Evolutionary conservation across 2,113 vertebrate genomes (phyloP).

Genomic region (Mormyrus lacerda): DNA sequence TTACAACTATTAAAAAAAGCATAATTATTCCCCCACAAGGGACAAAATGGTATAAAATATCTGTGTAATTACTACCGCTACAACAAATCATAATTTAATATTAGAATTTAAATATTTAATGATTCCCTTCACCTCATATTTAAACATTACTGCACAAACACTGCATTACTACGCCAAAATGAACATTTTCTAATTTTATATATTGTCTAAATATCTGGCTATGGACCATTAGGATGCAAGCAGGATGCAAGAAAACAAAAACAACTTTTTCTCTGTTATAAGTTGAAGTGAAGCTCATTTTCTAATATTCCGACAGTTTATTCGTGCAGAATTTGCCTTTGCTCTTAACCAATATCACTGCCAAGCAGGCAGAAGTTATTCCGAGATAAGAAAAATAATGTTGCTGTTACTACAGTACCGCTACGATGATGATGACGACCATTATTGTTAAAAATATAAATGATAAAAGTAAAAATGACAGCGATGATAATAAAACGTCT

Average conservation of each 20-base stretch:
- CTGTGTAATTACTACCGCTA: not conserved
- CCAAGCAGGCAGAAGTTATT: not conserved
- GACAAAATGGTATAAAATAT: not conserved
- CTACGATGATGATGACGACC: not conserved
- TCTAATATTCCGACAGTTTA: not conserved
- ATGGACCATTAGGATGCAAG: not conserved
- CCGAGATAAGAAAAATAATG: not conserved
- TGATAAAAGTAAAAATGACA: not conserved
- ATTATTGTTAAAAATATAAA: not conserved
- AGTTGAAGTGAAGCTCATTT: not conserved
- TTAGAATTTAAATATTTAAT: not conserved
- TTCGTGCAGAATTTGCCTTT: not conserved
- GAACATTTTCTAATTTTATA: not conserved
- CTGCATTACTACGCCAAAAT: not conserved
- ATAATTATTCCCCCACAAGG: not conserved
- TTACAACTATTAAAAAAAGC: not conserved
- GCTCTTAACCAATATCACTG: not conserved
- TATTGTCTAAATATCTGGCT: not conserved
- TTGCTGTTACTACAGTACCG: not conserved
- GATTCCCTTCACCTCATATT: not conserved
- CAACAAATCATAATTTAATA: slow-evolving; percentile 1
- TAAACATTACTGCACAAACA: not conserved
- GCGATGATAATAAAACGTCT: not conserved
- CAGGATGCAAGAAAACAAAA: not conserved
- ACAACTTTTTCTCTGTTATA: not conserved